Percentiles rank a stretch among this genome's conserved stretches.
phyloP scores from a whole-genome alignment of 2,113 vertebrate species.

The Parotia lawesii region DNA sequence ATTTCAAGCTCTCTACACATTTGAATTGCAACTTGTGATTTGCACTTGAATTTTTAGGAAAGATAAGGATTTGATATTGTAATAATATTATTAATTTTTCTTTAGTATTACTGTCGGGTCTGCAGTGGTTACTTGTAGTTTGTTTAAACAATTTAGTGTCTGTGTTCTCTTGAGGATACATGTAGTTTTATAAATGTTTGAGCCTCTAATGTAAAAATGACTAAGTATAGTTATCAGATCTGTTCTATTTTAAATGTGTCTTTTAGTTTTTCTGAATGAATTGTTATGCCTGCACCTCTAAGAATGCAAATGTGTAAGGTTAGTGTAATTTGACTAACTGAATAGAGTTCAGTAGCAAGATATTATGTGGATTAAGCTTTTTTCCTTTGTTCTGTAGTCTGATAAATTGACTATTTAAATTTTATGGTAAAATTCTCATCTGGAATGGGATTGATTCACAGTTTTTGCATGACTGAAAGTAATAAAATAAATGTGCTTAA shows the following conservation, averaged over 20 bases:
- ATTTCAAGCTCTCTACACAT: conserved; percentile 13
- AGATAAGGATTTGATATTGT: background rate
- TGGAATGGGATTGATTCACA: conserved; percentile 14
- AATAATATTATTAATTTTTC: background rate
- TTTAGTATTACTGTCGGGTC: background rate
- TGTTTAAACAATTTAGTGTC: background rate
- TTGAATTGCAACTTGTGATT: conserved; percentile 6
- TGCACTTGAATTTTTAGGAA: conserved; percentile 9
- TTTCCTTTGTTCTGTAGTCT: background rate
- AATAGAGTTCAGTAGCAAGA: background rate
- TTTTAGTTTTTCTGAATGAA: background rate
- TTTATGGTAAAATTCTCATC: background rate
- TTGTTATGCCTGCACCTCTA: background rate
- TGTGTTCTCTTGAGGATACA: background rate
- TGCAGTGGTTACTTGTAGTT: background rate
- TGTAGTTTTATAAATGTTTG: background rate
- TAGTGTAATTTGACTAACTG: background rate
- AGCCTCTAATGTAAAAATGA: background rate
- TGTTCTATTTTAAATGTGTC: background rate
- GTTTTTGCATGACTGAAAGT: conserved; percentile 10
- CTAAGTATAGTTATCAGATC: background rate
- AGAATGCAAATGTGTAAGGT: background rate
- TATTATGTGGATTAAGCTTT: background rate
- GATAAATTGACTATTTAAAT: background rate
- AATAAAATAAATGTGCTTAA: background rate